These are phyloP conservation scores for Hepsetus odoe DNA, from an alignment of 2,113 vertebrate species.

Conservation along the genomic window DNA sequence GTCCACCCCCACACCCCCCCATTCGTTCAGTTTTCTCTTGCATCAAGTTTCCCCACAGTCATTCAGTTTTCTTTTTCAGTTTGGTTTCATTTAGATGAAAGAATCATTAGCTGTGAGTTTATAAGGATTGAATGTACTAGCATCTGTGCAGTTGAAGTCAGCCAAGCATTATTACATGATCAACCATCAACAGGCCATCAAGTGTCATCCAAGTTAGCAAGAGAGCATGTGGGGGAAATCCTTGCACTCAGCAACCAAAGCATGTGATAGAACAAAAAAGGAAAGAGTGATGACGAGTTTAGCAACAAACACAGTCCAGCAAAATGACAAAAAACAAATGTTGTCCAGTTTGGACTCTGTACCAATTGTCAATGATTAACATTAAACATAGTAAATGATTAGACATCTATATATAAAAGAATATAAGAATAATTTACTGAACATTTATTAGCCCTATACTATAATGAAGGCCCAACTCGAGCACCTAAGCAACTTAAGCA, in stretches of 20 bases:
- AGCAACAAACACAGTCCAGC: constrained; percentile 41
- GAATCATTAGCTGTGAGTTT: too few species aligned
- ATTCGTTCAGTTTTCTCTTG: not conserved
- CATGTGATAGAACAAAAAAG: not conserved
- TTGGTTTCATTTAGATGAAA: not conserved
- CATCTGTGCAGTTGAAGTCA: not conserved
- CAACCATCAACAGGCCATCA: constrained; percentile 57
- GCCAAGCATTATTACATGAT: not conserved
- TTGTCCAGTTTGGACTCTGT: too few species aligned
- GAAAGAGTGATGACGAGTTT: not conserved
- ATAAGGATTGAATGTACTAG: not conserved
- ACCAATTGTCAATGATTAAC: too few species aligned
- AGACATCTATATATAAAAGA: too few species aligned
- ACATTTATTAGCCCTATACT: too few species aligned
- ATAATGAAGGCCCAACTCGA: too few species aligned
- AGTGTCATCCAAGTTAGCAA: constrained; percentile 12
- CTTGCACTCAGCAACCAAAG: constrained; percentile 9
- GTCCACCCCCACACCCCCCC: too few species aligned
- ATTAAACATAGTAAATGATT: too few species aligned
- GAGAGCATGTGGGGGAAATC: not conserved
- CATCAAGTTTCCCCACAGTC: too few species aligned
- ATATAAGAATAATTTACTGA: too few species aligned
- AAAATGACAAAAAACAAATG: constrained; percentile 42
- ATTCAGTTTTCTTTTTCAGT: not conserved
- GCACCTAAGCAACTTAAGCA: too few species aligned